A percentile compares a stretch with the other conserved stretches of the same genome.
Conservation (phyloP, 1,140 invertebrate genomes). For the Aphis gossypii region DNA sequence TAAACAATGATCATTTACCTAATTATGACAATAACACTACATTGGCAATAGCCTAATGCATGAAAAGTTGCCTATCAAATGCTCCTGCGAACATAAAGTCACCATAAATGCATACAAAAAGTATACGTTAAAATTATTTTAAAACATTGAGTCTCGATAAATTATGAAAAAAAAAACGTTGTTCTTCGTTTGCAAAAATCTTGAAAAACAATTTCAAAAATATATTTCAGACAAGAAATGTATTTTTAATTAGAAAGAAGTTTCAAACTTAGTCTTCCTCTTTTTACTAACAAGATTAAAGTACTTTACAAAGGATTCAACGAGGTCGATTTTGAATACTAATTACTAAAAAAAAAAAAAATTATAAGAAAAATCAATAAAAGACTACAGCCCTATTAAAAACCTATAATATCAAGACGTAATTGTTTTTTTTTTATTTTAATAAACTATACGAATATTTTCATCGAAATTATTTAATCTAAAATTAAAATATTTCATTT, state of each 20-base stretch:
- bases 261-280: background rate
- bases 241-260: slow-evolving; percentile 5
- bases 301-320: slow-evolving; percentile 9
- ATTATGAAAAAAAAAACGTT: background rate
- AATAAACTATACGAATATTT: background rate
- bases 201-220: background rate
- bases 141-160: background rate
- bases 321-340: slow-evolving; percentile 18
- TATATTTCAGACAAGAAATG: background rate
- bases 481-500: background rate
- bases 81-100: background rate
- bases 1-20: no score
- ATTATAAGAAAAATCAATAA: background rate
- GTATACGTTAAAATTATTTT: background rate
- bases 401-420: background rate
- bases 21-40: no score
- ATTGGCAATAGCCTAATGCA: no score
- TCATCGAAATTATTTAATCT: background rate
- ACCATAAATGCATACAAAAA: background rate
- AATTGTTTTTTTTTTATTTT: background rate
- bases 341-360: slow-evolving; percentile 21
- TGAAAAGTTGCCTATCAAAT: background rate
- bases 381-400: background rate
- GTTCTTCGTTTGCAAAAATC: background rate
- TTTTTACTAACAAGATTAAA: background rate